These are phyloP conservation scores for Xenentodon cancila DNA, from an alignment of 2,797 vertebrate genomes.

Conservation along the genomic window DNA sequence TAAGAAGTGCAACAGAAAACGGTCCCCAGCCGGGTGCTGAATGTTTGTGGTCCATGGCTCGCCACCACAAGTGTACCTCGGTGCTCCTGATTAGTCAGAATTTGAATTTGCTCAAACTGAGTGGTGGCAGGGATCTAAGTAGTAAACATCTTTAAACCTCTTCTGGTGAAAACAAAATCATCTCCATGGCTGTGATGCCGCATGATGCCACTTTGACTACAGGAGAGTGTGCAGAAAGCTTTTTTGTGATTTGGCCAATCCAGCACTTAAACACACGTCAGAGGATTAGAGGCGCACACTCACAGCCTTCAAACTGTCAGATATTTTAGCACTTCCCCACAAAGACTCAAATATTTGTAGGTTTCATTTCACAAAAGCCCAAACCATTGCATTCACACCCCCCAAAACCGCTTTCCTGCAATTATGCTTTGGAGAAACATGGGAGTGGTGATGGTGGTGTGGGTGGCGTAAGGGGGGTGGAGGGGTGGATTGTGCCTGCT, in stretches of 20 bases:
- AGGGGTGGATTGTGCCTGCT: conserved; percentile 50
- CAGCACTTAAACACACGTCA: conserved; percentile 23
- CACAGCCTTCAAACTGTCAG: conserved; percentile 42
- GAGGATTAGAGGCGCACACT: conserved; percentile 45
- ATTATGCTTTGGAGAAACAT: conserved; percentile 58
- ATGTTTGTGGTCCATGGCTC: conserved; percentile 8
- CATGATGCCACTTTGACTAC: neutral
- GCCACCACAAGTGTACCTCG: neutral
- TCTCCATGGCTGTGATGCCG: neutral
- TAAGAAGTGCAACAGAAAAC: neutral
- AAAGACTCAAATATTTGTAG: conserved; percentile 61
- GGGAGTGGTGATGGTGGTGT: conserved; percentile 51
- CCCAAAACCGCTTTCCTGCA: conserved; percentile 41
- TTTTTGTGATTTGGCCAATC: conserved; percentile 29
- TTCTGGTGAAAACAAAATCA: conserved; percentile 13
- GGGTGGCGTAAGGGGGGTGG: conserved; percentile 50
- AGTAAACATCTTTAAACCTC: conserved; percentile 4
- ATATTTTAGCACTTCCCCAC: conserved; percentile 36
- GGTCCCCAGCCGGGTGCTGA: neutral
- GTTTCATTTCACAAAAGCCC: conserved; percentile 49
- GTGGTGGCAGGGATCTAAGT: neutral
- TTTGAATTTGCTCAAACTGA: no score
- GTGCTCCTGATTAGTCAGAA: neutral
- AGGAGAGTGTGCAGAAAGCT: neutral
- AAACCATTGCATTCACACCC: conserved; percentile 39